phyloP scores from a whole-genome alignment of 2,113 vertebrate genomes.

The Noturus placidus region DNA sequence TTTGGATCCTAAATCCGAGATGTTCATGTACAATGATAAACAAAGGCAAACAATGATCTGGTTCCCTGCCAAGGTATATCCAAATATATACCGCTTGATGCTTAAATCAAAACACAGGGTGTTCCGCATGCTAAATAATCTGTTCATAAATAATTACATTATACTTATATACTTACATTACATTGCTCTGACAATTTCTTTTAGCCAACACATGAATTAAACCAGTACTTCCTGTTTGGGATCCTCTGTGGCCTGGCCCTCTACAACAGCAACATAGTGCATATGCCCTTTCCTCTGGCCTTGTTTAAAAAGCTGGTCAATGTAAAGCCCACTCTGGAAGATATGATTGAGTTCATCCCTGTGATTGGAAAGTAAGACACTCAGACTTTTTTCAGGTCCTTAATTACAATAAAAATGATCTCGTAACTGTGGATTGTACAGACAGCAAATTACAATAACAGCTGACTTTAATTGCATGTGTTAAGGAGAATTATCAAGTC shows the following conservation, averaged over 20 bases:
- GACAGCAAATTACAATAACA: not conserved
- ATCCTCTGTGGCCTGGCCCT: conserved; percentile 68
- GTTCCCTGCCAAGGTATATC: conserved; percentile 74
- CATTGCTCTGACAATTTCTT: not conserved
- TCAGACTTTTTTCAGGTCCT: not conserved
- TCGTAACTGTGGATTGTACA: not conserved
- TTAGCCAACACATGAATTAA: conserved; percentile 60
- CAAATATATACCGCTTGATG: not conserved
- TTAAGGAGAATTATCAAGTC: not conserved
- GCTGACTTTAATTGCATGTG: not conserved
- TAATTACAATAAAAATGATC: not conserved
- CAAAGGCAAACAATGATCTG: conserved; percentile 64
- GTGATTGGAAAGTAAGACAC: conserved; percentile 32
- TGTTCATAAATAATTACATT: not conserved
- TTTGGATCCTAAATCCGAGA: conserved; percentile 62
- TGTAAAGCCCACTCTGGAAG: conserved; percentile 54
- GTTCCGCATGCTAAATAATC: not conserved
- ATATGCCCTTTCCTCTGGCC: conserved; percentile 62
- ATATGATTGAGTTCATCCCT: conserved; percentile 60
- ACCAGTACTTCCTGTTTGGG: conserved; percentile 76
- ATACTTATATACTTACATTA: not conserved
- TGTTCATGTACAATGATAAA: conserved; percentile 69
- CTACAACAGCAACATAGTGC: not conserved
- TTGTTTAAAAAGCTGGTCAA: conserved; percentile 67
- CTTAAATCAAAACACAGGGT: not conserved